Conservation (phyloP, 2,797 vertebrate genomes). For the Meriones psammophilus region DNA sequence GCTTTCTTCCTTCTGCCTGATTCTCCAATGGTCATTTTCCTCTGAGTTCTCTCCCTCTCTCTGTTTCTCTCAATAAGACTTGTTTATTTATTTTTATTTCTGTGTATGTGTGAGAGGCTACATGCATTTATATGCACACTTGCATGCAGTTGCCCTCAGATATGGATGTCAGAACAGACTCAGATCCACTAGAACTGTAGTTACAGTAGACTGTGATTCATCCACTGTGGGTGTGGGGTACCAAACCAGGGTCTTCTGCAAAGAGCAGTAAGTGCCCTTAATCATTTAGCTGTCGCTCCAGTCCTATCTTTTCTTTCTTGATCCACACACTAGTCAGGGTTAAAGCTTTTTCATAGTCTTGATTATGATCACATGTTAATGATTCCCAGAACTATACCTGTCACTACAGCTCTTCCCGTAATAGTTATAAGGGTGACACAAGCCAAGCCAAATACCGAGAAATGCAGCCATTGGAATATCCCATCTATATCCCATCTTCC, state of each 20-base stretch:
- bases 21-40: background rate
- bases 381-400: background rate
- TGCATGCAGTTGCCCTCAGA: too few relatives aligned
- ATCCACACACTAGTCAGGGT: background rate
- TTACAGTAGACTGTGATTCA: background rate
- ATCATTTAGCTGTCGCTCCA: background rate
- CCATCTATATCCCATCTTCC: background rate
- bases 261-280: background rate
- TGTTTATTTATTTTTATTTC: background rate
- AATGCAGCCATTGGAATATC: background rate
- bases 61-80: too few relatives aligned
- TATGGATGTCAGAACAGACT: background rate
- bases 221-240: too few relatives aligned
- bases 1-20: background rate
- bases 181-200: background rate
- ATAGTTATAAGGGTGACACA: background rate
- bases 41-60: background rate
- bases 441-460: background rate
- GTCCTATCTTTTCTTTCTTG: background rate
- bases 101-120: background rate
- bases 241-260: background rate
- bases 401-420: background rate
- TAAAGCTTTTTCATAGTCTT: background rate
- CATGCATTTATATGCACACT: background rate
- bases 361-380: too few relatives aligned